Base-by-base conservation (phyloP, 1,140 invertebrate genomes). In the Drosophila setifemur region DNA sequence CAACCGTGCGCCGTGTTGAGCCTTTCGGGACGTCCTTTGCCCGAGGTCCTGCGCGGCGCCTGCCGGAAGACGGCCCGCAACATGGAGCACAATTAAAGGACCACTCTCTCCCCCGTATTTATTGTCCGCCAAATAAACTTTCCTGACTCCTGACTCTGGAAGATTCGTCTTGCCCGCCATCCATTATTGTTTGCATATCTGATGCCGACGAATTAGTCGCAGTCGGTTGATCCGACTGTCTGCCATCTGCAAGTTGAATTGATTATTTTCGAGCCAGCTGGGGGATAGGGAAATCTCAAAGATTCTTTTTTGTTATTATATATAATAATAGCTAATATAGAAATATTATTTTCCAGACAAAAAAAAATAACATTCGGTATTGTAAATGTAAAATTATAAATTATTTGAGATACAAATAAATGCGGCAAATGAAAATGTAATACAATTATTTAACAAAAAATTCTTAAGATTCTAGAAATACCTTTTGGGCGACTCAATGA, bases 131-230 rank as follows among this genome's bases (percentile, higher is more conserved):
- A 42, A 33, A 63, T 53, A 72, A 54, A 72, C 9, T 53, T 44
- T 23, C 8, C n/a, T n/a, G n/a, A n/a, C n/a, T n/a, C n/a, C n/a
- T 23, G 44, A 43, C 45, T 57, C 4, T 33, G 8, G 7, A 25
- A 29, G 16, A 26, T 19, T 48, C 42, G 57, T 39, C 18, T 43
- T 21, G 35, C 14, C 2, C 18, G 37, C 35, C 67, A 14, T 37
- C 35, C 67, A 14, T 37, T 37, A 47, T 44, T 69, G 67, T 47
- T 45, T 70, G 67, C 52, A 44, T 72, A 79, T 79, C 76, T 71
- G 76, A 81, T 81, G 70, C 57, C 43, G 76, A 74, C 76, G 43
- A 39, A 73, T 79, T 79, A 74, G 55, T 73, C 21, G 39, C 76
- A 60, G 49, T 25, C 44, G 58, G 54, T 18, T 71, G 67, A 16